Conservation (phyloP, 2,113 vertebrate genomes). For the Engystomops pustulosus region DNA sequence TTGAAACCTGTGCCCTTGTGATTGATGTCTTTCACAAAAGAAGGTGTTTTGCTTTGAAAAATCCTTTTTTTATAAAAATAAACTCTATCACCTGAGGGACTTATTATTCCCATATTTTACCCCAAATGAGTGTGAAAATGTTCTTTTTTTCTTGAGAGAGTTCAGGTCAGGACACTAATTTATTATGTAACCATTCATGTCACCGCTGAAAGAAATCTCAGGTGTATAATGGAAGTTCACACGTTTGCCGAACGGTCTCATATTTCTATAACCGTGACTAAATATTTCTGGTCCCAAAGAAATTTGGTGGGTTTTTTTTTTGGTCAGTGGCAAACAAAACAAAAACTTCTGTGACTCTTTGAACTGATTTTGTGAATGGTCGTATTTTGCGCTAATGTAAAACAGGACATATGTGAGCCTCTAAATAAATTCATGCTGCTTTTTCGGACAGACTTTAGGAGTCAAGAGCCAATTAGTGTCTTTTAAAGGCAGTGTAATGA, state of each 20-base stretch:
- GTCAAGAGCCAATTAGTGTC: conserved; percentile 32
- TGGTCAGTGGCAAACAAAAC: not conserved
- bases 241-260: not conserved
- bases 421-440: not conserved
- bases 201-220: conserved; percentile 18
- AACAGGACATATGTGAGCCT: conserved; percentile 11
- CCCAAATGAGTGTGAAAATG: not conserved
- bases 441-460: conserved; percentile 17
- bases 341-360: not conserved
- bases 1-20: not conserved
- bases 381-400: conserved; percentile 9
- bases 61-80: not conserved
- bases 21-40: not conserved
- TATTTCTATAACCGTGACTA: not conserved
- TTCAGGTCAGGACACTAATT: not conserved
- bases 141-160: not conserved
- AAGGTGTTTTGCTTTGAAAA: not conserved
- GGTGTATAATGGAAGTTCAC: not conserved
- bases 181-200: not conserved
- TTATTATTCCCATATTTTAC: not conserved
- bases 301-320: not conserved
- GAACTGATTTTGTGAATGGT: conserved; percentile 1
- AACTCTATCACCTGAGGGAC: not conserved
- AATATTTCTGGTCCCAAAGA: conserved; percentile 13
- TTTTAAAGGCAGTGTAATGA: conserved; percentile 17